phyloP scores from a whole-genome alignment of 1,140 invertebrate species.

The Pogonomyrmex barbatus region DNA sequence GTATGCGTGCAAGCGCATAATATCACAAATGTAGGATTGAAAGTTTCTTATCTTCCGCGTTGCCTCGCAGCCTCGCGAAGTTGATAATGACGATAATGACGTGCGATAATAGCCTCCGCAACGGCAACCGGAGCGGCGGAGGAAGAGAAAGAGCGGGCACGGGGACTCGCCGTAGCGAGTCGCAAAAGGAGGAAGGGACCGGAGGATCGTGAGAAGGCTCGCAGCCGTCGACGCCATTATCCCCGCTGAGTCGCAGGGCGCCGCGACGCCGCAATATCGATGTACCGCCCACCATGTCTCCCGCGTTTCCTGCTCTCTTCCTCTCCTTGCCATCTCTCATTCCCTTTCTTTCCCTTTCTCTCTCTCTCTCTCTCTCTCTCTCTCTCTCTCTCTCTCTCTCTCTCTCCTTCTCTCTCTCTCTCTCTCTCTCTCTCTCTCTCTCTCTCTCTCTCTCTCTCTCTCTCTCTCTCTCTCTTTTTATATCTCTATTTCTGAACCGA shows the following conservation, averaged over 20 bases:
- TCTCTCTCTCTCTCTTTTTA: not conserved
- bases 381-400: not conserved
- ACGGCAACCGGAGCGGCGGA: not conserved
- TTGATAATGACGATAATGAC: conserved; percentile 56
- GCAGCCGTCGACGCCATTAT: conserved; percentile 82
- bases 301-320: conserved; percentile 44
- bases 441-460: not conserved
- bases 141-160: not conserved
- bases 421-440: not conserved
- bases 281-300: conserved; percentile 79
- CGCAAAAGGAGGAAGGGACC: conserved; percentile 60
- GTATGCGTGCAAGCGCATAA: not conserved
- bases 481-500: not conserved
- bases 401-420: not conserved
- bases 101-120: conserved; percentile 16
- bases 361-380: not conserved
- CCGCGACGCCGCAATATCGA: conserved; percentile 83
- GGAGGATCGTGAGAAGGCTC: conserved; percentile 79
- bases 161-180: not conserved
- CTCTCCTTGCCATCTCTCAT: too few species aligned
- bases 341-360: not conserved
- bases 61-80: conserved; percentile 1
- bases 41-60: conserved; percentile 46
- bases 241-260: conserved; percentile 70
- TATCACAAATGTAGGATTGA: not conserved